Conservation (phyloP, 2,888 invertebrate genomes). For the Norana najaformis region DNA sequence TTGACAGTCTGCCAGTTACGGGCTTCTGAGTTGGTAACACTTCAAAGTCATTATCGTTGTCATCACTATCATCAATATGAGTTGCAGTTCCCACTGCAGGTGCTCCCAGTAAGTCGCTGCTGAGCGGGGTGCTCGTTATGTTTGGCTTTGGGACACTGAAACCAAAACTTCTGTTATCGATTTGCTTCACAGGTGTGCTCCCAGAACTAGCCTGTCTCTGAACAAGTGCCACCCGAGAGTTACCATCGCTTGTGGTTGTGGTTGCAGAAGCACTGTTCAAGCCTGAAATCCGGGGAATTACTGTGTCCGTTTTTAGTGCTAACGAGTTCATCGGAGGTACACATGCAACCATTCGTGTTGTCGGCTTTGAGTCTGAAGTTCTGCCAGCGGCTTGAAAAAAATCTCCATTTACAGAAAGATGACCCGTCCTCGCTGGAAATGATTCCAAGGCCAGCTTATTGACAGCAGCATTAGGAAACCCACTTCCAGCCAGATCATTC, state of each 20-base stretch:
- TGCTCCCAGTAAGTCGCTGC: neutral
- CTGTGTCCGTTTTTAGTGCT: neutral
- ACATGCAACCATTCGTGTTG: neutral
- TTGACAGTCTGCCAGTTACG: neutral
- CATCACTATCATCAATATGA: neutral
- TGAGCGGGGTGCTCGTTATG: conserved; percentile 14
- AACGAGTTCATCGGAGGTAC: conserved; percentile 9
- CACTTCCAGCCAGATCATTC: neutral
- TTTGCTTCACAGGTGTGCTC: neutral
- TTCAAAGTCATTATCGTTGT: conserved; percentile 17
- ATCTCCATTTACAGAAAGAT: neutral
- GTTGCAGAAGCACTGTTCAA: neutral
- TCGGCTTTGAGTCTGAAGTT: neutral
- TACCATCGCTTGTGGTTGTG: neutral
- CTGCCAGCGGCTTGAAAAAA: neutral
- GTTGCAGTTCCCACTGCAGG: neutral
- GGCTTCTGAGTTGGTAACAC: conserved; percentile 9
- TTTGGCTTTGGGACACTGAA: neutral
- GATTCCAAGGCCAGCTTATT: neutral
- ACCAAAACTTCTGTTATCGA: neutral
- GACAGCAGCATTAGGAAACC: neutral
- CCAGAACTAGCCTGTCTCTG: neutral
- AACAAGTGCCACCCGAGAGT: neutral
- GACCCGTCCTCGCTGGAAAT: neutral
- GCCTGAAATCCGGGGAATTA: neutral